Evolutionary conservation across 1,140 invertebrate species (phyloP), one percentile per base, ranked within the genome.

Genomic region (Drosophila baimaii): DNA sequence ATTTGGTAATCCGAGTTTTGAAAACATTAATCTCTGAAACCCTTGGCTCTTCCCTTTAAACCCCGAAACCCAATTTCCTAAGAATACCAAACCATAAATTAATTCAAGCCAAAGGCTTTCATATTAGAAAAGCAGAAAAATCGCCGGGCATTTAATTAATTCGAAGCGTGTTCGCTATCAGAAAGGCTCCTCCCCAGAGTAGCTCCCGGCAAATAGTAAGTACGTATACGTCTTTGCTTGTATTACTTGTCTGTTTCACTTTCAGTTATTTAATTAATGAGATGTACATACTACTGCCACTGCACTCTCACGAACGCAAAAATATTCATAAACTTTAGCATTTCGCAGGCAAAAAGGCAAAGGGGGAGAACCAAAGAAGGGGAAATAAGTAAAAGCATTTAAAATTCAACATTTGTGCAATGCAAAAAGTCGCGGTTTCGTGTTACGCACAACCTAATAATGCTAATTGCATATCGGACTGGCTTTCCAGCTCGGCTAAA

Each of bases 81-180:
- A 25, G 33, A 57, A 57, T 15, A 39, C 49, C 31, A 47, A 72
- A 63, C 46, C 41, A 84, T 84, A 77, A 84, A 84, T 84, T 80
- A 85, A 73, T 58, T 80, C 66, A 46, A 62, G 54, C 66, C 43
- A 35, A 55, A 29, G 43, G 21, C 37, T 63, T 73, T 51, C 57
- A 43, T 69, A 66, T 57, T 39, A 46, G 29, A 52, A 54, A 35
- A 61, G 25, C 59, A 23, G 39, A 68, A 62, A 73, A 72, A 72
- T 77, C 63, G 68, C 41, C 65, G 25, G 64, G 47, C 57, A 79
- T 74, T 84, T 89, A 86, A 88, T 88, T 89, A 88, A 88, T 83
- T 88, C 56, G 15, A 35, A 69, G 46, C 61, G 83, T 73, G 76
- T 35, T 47, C 47, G 63, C 72, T 79, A 82, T 86, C 76, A 79